phyloP scores from a whole-genome alignment of 2,113 vertebrate species.

The Xenopus laevis region DNA sequence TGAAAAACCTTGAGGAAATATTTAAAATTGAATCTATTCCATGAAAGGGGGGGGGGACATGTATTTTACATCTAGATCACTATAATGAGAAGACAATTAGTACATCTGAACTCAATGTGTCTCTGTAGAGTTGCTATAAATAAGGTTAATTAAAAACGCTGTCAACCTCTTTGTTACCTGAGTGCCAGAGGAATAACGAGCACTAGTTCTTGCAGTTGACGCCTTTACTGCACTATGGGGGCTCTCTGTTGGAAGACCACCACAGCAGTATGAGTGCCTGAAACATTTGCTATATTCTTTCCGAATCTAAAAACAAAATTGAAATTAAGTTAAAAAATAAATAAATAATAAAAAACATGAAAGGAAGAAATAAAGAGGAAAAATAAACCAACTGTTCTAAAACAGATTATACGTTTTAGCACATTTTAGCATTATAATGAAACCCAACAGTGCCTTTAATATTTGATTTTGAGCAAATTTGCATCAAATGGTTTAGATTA shows the following conservation, averaged over 20 bases:
- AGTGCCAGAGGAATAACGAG: slow-evolving; percentile 96
- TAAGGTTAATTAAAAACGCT: slow-evolving; percentile 60
- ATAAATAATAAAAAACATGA: no score
- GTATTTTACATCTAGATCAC: slow-evolving; percentile 50
- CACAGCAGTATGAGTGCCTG: slow-evolving; percentile 93
- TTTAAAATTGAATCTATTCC: slow-evolving; percentile 46
- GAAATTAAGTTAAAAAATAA: neutral
- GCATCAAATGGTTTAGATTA: no score
- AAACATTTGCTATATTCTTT: slow-evolving; percentile 98
- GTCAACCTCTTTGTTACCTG: slow-evolving; percentile 77
- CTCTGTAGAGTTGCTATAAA: slow-evolving; percentile 60
- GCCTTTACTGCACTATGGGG: slow-evolving; percentile 93
- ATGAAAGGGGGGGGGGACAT: slow-evolving; percentile 11
- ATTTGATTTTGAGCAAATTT: no score
- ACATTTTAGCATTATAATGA: no score
- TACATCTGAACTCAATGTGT: slow-evolving; percentile 55
- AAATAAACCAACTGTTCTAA: no score
- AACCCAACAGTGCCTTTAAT: no score
- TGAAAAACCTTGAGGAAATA: slow-evolving; percentile 27
- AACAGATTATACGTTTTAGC: no score
- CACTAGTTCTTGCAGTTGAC: slow-evolving; percentile 89
- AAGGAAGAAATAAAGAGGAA: no score
- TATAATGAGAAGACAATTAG: slow-evolving; percentile 61
- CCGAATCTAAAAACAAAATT: slow-evolving; percentile 74
- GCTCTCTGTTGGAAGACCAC: slow-evolving; percentile 86